Evolutionary conservation across 1,140 invertebrate species (phyloP).

Genomic region (Lanistes nyassanus): DNA sequence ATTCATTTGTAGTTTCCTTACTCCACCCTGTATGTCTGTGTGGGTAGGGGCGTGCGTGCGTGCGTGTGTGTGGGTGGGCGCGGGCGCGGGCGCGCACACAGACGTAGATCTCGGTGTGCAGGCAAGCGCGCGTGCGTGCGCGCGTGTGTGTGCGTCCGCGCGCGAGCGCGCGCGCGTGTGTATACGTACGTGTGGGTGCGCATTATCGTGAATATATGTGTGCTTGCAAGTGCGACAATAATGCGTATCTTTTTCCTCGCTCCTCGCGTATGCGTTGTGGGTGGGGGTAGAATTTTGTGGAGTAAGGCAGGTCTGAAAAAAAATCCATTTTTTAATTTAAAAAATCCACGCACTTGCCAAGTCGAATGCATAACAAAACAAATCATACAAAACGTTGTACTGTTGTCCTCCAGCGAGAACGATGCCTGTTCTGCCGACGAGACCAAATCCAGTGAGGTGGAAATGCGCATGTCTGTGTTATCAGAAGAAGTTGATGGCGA

Average conservation of each 20-base stretch:
- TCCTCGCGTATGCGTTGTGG: not conserved
- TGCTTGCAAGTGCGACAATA: not conserved
- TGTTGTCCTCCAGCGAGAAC: too few relatives aligned
- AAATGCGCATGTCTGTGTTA: not conserved
- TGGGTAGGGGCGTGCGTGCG: not conserved
- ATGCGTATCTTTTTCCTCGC: not conserved
- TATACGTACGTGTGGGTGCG: not conserved
- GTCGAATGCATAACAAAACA: not conserved
- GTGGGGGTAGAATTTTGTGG: not conserved
- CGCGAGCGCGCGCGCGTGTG: not conserved
- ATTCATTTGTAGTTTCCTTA: not conserved
- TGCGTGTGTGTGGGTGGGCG: not conserved
- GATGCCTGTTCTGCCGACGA: not conserved
- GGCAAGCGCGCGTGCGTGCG: not conserved
- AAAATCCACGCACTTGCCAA: not conserved
- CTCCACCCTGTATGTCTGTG: not conserved
- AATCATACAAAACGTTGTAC: too few relatives aligned
- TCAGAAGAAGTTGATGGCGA: not conserved
- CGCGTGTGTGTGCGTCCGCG: not conserved
- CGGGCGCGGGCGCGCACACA: too few relatives aligned
- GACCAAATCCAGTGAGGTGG: not conserved
- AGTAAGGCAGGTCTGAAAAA: too few relatives aligned
- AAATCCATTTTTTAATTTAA: too few relatives aligned
- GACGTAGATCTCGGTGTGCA: not conserved
- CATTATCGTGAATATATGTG: not conserved